Evolutionary conservation across 1,140 invertebrate species (phyloP).

Genomic region (Semibalanus balanoides): DNA sequence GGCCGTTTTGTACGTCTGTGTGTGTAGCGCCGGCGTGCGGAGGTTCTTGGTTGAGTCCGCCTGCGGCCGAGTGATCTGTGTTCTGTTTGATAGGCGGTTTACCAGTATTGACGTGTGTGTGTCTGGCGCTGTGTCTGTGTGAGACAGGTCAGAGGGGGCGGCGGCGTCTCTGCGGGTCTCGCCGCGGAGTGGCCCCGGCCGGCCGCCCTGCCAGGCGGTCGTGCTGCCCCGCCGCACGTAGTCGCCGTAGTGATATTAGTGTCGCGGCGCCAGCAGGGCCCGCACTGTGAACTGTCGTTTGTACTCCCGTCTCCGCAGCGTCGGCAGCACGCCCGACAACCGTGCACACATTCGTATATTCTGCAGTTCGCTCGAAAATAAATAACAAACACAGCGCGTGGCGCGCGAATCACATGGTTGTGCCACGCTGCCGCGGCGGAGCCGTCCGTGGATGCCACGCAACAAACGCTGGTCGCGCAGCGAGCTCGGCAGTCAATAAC

Average conservation of each 20-base stretch:
- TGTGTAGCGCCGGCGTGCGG: neutral
- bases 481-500: no score
- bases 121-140: neutral
- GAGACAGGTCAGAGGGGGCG: no score
- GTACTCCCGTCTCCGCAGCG: no score
- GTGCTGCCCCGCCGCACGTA: neutral
- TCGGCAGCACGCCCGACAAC: neutral
- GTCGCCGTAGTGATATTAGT: neutral
- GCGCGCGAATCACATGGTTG: no score
- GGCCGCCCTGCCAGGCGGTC: no score
- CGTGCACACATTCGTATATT: neutral
- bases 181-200: no score
- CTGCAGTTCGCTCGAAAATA: neutral
- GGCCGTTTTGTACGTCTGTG: neutral
- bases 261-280: no score
- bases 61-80: neutral
- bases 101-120: neutral
- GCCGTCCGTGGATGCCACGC: no score
- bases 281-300: no score
- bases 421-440: no score
- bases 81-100: neutral
- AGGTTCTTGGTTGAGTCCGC: neutral
- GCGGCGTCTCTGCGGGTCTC: no score
- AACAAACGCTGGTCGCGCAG: no score
- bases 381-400: neutral